These are phyloP conservation scores for Eilema sororculum DNA, from an alignment of 2,888 invertebrate species.

Conservation along the genomic window DNA sequence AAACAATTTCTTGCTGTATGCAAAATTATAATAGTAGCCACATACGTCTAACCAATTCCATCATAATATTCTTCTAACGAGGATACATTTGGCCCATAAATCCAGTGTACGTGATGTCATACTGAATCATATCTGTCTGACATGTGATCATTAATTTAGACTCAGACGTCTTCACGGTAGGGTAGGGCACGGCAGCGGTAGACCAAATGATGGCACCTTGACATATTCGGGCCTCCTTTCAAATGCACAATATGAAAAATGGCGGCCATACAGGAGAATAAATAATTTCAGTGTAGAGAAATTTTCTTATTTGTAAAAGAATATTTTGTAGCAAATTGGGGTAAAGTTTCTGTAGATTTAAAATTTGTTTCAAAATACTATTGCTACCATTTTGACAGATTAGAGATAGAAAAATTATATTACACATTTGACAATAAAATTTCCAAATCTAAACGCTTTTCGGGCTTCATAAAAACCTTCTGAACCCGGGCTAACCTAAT, in stretches of 20 bases:
- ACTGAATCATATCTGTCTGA: conserved; percentile 67
- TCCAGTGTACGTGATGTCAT: conserved; percentile 55
- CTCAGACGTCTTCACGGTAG: conserved; percentile 53
- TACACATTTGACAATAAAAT: too few relatives aligned
- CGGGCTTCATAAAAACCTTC: too few relatives aligned
- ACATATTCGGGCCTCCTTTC: conserved; percentile 61
- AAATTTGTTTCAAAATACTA: neutral
- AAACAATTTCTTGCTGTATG: neutral
- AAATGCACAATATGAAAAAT: conserved; percentile 57
- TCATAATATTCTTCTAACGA: conserved; percentile 52
- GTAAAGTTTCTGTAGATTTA: neutral
- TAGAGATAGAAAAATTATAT: too few relatives aligned
- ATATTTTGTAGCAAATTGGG: conserved; percentile 37
- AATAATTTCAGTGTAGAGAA: conserved; percentile 46
- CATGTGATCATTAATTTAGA: conserved; percentile 72
- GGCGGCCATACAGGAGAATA: conserved; percentile 39
- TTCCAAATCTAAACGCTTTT: too few relatives aligned
- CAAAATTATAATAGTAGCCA: neutral
- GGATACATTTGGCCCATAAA: conserved; percentile 58
- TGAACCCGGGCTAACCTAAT: too few relatives aligned
- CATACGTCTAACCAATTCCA: conserved; percentile 19
- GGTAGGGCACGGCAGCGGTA: conserved; percentile 27
- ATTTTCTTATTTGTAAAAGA: conserved; percentile 42
- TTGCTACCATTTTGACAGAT: neutral
- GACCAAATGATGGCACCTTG: conserved; percentile 54